Evolutionary conservation across 2,113 vertebrate species (phyloP), one percentile per base, ranked within the genome.

Genomic region (Tor tambroides): DNA sequence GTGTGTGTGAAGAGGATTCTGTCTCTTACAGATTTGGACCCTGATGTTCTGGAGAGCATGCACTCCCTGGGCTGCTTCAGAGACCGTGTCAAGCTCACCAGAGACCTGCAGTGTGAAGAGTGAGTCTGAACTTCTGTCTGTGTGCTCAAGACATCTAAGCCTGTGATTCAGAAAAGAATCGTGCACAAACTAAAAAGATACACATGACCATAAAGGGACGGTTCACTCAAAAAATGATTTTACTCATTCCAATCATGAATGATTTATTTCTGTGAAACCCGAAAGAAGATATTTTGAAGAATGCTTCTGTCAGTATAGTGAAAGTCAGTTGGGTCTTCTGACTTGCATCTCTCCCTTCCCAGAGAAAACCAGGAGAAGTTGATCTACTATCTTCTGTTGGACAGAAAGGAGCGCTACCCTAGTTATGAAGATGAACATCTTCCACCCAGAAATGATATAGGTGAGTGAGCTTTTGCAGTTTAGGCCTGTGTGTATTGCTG

Each of bases 321-420:
- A 78, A 54, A 9, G 15, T 30, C 19, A 80, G 11, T 80, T 26
- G 5, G 7, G 15, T 35, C 11, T 2, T 63, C 35, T 85, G 21
- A 26, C 43, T 71, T 17, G 54, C 41, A 38, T 51, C 15, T 51
- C 11, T 85, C 3, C 51, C 0, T 75, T 14, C 61, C 72, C 91
- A 98, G 97, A 86, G 97, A 97, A 80, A 98, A 97, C 91, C 97
- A 98, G 92, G 97, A 98, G 92, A 98, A 98, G 92, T 97, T 97
- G 96, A 98, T 98, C 80, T 98, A 98, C 88, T 98, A 97, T 89
- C 94, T 98, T 91, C 95, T 98, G 84, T 92, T 98, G 90, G 97
- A 98, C 91, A 96, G 97, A 88, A 98, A 98, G 85, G 97, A 98
- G 91, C 93, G 97, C n/a, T 97, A 98, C 89, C 97, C 97, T 54